Base-by-base conservation (phyloP, 2,797 vertebrate genomes). In the Thalassophryne amazonica region DNA sequence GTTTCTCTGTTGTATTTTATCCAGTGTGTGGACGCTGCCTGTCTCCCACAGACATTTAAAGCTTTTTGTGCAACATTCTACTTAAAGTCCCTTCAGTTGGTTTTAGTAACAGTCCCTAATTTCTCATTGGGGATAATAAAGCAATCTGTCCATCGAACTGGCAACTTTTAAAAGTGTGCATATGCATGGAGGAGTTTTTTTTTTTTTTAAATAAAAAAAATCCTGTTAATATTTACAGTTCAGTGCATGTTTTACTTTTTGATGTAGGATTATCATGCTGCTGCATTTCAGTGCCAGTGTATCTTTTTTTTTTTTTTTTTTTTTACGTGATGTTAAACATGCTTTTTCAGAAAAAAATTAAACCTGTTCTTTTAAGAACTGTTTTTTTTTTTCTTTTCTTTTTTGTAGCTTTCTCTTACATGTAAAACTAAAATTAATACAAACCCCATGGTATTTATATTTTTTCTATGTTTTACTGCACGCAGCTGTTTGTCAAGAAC, bases 381-480 rank as follows among this genome's bases (percentile, higher is more conserved):
- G n/a, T n/a, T n/a, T n/a, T n/a, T n/a, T n/a, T n/a, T n/a, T n/a
- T n/a, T n/a, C n/a, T n/a, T n/a, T n/a, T n/a, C n/a, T n/a, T n/a
- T n/a, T n/a, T n/a, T n/a, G n/a, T n/a, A n/a, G n/a, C n/a, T n/a
- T n/a, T n/a, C n/a, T n/a, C n/a, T n/a, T n/a, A n/a, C n/a, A n/a
- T n/a, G n/a, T n/a, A n/a, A n/a, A n/a, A n/a, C n/a, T n/a, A n/a
- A n/a, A n/a, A n/a, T n/a, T n/a, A n/a, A n/a, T n/a, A n/a, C n/a
- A n/a, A n/a, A n/a, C n/a, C 50, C 37, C 37, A 11, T 48, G 51
- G 29, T 64, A 23, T 64, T 73, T 42, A 47, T 68, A 38, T 45
- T 50, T 21, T 46, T 60, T 31, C 53, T 55, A 55, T 12, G 39
- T 45, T 15, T 11, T 65, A 37, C 25, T 72, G 71, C 78, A 72